A percentile compares a stretch with the other conserved stretches of the same genome.
Evolutionary conservation across 37 sponge, comb jelly and placozoan genomes (phyloP).

Genomic region (Dysidea cf. avara): DNA sequence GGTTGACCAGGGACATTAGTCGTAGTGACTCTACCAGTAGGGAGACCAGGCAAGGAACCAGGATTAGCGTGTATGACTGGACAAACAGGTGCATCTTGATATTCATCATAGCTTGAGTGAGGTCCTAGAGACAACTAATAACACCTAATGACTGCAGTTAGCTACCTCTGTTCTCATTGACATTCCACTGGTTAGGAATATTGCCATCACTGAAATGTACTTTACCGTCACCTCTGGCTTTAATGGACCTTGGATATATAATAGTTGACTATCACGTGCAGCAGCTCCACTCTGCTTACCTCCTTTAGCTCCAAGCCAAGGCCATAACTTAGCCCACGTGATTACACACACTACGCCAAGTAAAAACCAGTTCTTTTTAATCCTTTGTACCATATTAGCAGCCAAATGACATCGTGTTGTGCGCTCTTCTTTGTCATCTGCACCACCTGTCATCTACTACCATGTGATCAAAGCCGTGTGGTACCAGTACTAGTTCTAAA

Average conservation of each 20-base stretch:
- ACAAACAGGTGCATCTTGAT: conserved; percentile 89
- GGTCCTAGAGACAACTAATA: conserved; percentile 43
- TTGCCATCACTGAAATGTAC: conserved; percentile 85
- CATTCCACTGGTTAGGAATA: conserved; percentile 97
- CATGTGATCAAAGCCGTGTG: too few relatives aligned
- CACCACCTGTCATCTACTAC: too few relatives aligned
- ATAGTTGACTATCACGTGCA: background rate
- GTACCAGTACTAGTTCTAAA: too few relatives aligned
- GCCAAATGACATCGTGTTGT: too few relatives aligned
- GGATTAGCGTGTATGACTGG: conserved; percentile 86
- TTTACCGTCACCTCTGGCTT: conserved; percentile 89
- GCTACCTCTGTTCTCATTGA: conserved; percentile 88
- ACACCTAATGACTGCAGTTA: background rate
- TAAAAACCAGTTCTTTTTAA: conserved; percentile 88
- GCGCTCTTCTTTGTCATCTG: too few relatives aligned
- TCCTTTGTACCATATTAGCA: too few relatives aligned
- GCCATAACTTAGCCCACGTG: conserved; percentile 69
- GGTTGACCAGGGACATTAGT: conserved; percentile 7
- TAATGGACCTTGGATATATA: conserved; percentile 65
- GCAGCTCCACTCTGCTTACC: conserved; percentile 37
- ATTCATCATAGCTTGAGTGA: conserved; percentile 65
- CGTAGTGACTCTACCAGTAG: conserved; percentile 43
- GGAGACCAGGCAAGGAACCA: conserved; percentile 74
- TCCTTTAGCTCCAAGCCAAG: conserved; percentile 85
- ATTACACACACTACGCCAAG: conserved; percentile 84